Conservation (phyloP, 2,888 invertebrate species). For the Capitulum mitella region DNA sequence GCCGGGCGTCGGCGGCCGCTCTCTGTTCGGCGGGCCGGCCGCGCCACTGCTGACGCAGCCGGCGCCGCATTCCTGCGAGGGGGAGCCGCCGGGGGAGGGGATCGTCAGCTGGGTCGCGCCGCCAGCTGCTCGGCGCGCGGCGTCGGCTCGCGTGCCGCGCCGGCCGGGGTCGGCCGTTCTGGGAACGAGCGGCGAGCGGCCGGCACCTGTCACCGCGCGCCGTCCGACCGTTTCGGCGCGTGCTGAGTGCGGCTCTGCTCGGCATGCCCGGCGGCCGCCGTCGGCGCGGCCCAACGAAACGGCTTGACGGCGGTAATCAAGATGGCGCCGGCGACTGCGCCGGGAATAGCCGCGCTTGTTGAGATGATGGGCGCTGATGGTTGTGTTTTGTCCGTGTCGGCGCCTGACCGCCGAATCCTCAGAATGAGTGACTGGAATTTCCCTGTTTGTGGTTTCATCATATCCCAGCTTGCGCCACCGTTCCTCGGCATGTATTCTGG, state of each 20-base stretch:
- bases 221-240: too few species aligned
- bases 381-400: not conserved
- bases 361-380: not conserved
- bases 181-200: not conserved
- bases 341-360: not conserved
- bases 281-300: too few species aligned
- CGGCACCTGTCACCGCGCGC: too few species aligned
- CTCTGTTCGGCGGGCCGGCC: too few species aligned
- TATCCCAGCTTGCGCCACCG: not conserved
- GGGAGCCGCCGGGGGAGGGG: not conserved
- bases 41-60: too few species aligned
- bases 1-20: too few species aligned
- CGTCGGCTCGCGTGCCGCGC: slow-evolving; percentile 1
- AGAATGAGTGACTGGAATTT: not conserved
- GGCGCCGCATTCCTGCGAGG: not conserved
- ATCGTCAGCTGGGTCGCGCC: slow-evolving; percentile 1
- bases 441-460: not conserved
- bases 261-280: too few species aligned
- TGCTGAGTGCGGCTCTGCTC: too few species aligned
- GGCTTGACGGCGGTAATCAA: too few species aligned
- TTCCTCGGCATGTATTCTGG: not conserved
- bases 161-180: not conserved
- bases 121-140: not conserved
- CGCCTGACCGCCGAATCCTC: not conserved
- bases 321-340: too few species aligned